phyloP scores from a whole-genome alignment of 2,797 vertebrate genomes.

The Myotis pilosus region DNA sequence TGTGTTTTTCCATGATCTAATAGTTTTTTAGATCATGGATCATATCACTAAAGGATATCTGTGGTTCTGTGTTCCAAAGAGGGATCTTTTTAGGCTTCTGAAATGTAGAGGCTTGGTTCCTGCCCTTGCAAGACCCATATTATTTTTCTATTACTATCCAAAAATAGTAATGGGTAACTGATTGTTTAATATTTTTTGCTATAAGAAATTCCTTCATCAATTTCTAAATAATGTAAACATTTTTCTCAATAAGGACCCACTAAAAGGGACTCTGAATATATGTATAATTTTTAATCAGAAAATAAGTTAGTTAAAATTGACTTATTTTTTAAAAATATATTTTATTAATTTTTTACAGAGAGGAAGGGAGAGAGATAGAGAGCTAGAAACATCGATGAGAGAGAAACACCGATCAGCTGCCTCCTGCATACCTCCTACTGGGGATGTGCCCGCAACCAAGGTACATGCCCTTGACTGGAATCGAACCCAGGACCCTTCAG shows the following conservation, averaged over 20 bases:
- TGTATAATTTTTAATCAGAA: conserved; percentile 24
- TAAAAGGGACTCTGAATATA: conserved; percentile 10
- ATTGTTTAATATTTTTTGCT: not conserved
- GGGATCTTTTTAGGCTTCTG: not conserved
- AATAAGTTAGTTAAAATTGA: not conserved
- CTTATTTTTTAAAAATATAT: no score
- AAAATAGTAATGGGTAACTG: not conserved
- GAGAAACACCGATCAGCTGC: no score
- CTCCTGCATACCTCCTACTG: no score
- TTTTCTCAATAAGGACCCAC: not conserved
- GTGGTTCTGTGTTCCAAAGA: not conserved
- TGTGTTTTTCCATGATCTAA: not conserved
- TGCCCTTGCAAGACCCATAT: not conserved
- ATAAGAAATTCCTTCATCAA: not conserved
- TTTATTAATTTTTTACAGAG: no score
- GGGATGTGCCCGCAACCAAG: no score
- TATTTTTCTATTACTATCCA: conserved; percentile 17
- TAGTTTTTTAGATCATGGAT: not conserved
- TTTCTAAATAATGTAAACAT: not conserved
- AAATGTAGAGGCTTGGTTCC: not conserved
- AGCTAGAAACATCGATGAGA: no score
- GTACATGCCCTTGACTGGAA: no score
- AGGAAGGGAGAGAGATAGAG: no score
- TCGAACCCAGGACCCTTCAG: no score
- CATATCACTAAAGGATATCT: not conserved